Base-by-base conservation (phyloP, 37 sponge, comb jelly and placozoan species). In the Ianthella basta region DNA sequence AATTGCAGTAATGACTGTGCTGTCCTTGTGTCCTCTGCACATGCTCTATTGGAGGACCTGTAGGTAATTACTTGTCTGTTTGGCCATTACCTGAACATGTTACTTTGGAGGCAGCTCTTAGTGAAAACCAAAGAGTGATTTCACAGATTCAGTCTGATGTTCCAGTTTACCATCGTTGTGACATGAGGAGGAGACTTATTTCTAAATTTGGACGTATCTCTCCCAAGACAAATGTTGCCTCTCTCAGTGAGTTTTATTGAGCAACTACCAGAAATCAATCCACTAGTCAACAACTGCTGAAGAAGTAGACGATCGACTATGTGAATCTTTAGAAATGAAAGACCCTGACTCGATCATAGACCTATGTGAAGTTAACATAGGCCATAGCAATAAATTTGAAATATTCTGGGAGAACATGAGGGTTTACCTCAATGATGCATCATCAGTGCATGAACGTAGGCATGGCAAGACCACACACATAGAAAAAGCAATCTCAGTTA, bases 1-100 rank as follows among this genome's bases (percentile, higher is more conserved):
- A 27, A 10, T 37, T 85, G 30, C 61, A 30, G 37, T 59, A 78
- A 33, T 79, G 86, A 37, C 54, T 85, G 1, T 77, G 66, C 20
- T 19, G 54, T 10, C 79, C 64, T 77, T 75, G 79, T 40, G 36
- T 75, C 33, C 33, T 86, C 1, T 68, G 84, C 30, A 82, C 83
- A 20, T 86, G 82, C 82, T 82, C 84, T 19, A 82, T 33, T 83
- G 91, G 91, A 79, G 81, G 56, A 61, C 85, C 56, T 55, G 38
- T 91, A 24, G 91, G 91, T 20, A 80, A 83, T 74, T 77, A 77
- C 14, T 74, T 85, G 33, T 86, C 86, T 68, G 59, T 91, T 25
- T 91, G 87, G 91, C 53, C 80, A n/a, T n/a, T n/a, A n/a, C n/a
- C n/a, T 60, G 60, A n/a, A 15, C 35, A 87, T 40, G n/a, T 24